Base-by-base conservation (phyloP, 2,888 invertebrate genomes). In the Polydrusus tereticollis region DNA sequence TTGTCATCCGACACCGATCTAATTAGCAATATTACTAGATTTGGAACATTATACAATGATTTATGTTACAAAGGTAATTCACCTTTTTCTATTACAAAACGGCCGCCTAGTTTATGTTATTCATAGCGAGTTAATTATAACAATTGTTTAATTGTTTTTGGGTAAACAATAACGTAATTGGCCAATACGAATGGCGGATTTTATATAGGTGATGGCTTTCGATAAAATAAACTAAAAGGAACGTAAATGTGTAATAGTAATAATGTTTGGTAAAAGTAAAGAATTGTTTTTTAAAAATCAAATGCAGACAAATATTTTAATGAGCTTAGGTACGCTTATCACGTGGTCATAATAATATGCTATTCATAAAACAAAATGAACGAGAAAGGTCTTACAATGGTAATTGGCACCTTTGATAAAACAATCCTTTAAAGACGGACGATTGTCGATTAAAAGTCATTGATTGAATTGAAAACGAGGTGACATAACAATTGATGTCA, bases 1-100 rank as follows among this genome's bases (percentile, higher is more conserved):
- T 78, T 75, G 63, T 20, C 33, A 76, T 76, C 66, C 77, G 78
- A 78, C 78, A 78, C 77, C 78, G 73, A 74, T 78, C 75, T 75
- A 50, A 71, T 59, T 74, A 73, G 66, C 74, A 75, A 68, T 62
- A 62, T 62, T 62, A 62, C 62, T 20, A 29, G 62, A 62, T 62
- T 62, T 33, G 47, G 62, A 47, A 47, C 62, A 47, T 47, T 47
- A 29, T 62, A 62, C 45, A 29, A 47, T 26, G 23, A 65, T 65
- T 57, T 33, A 45, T 58, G 20, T 26, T 58, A 36, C 29, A 52
- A 33, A 69, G 69, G 69, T 69, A 55, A 16, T 69, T 69, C 60
- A 69, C 69, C 69, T 69, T 63, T 55, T 63, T 57, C 52, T 63
- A 66, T 55, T 66, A 43, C 65, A 66, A 66, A 66, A 57, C 41